Conservation (phyloP, 1,140 invertebrate genomes). For the Apis cerana region DNA sequence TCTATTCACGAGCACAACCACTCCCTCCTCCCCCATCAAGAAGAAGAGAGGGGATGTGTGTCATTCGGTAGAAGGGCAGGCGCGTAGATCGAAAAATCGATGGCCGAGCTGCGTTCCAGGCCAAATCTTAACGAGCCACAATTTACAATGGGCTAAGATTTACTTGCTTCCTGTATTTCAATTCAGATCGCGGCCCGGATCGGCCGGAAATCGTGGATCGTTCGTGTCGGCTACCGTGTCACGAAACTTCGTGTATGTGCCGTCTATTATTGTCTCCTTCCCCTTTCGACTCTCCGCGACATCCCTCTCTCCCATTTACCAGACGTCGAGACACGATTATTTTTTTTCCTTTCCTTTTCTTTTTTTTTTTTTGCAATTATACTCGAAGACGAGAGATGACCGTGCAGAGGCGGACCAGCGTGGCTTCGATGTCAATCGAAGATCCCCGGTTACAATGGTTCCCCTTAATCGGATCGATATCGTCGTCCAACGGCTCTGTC, state of each 20-base stretch:
- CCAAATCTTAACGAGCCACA: slow-evolving; percentile 35
- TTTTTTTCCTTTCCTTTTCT: too few relatives aligned
- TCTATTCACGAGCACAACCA: too few relatives aligned
- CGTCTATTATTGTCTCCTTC: not conserved
- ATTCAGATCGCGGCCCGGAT: slow-evolving; percentile 36
- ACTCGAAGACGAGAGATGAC: too few relatives aligned
- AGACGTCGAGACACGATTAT: not conserved
- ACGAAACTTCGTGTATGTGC: slow-evolving; percentile 30
- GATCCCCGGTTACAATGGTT: not conserved
- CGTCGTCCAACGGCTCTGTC: slow-evolving; percentile 6
- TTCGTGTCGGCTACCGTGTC: slow-evolving; percentile 35
- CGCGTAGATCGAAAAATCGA: slow-evolving; percentile 31
- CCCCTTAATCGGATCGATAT: slow-evolving; percentile 29
- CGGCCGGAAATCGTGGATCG: slow-evolving; percentile 49
- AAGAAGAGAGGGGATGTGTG: not conserved
- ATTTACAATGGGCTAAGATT: slow-evolving; percentile 42
- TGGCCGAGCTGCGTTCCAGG: slow-evolving; percentile 13
- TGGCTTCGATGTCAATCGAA: not conserved
- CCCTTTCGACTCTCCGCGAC: not conserved
- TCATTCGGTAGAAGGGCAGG: not conserved
- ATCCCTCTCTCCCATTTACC: not conserved
- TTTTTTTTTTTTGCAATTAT: too few relatives aligned
- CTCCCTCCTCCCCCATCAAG: not conserved
- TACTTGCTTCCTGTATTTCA: slow-evolving; percentile 46
- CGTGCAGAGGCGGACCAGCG: not conserved